Base-by-base conservation (phyloP, 2,888 invertebrate species). In the Lithophane leautieri region DNA sequence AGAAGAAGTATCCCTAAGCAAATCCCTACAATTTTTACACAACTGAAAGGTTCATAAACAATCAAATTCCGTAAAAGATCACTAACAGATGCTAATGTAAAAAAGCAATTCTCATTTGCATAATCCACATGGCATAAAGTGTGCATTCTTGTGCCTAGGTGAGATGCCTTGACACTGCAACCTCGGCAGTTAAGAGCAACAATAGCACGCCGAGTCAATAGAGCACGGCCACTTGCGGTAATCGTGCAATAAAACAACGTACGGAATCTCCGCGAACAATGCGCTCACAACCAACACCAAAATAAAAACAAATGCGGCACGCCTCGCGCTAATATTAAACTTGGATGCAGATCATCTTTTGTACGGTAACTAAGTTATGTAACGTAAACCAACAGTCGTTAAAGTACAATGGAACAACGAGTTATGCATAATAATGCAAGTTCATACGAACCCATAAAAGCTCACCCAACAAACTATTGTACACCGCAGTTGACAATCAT, bases 101-200 rank as follows among this genome's bases (percentile, higher is more conserved):
- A 79, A 79, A 66, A 66, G 60, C 68, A 75, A 80, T 73, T 73
- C 71, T 82, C 79, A 88, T 90, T 87, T 85, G 82, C 87, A 90
- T 88, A 86, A 86, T 84, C 78, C 68, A 67, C 82, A 75, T 69
- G 73, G 82, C 85, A 78, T 81, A 86, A 60, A 88, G 82, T 86
- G 83, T 87, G 88, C 86, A 89, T 88, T 88, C 88, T 88, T 85
- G 86, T 85, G 87, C 82, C 85, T 86, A 86, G 88, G 84, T 87
- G 87, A 89, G 89, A 89, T 90, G 88, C 95, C 95, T 95, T 95
- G 94, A 95, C 95, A 94, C 90, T 94, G 93, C 93, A 93, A 92
- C 94, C 93, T 92, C 92, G 88, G 85, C 89, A 88, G 88, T 88
- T 87, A 89, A 81, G 85, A 86, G 84, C 90, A 92, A 93, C 94